Percentiles rank a stretch among this genome's conserved stretches.
Evolutionary conservation across 2,797 vertebrate genomes (phyloP).

Genomic region (Oreonectes daqikongensis): DNA sequence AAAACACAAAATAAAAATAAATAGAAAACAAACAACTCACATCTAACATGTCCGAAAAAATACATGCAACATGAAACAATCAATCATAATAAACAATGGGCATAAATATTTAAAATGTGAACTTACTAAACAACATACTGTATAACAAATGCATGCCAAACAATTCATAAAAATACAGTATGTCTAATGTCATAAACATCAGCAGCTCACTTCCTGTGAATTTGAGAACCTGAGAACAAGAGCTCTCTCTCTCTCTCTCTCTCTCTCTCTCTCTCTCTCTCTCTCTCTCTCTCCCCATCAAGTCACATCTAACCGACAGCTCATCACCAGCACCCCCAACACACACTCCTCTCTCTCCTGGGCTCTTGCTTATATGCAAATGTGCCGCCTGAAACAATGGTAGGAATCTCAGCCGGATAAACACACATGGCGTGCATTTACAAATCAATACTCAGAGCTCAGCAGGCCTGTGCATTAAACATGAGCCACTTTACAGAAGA

Average conservation of each 20-base stretch:
- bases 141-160: background rate
- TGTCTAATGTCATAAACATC: background rate
- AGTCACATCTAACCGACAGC: slow-evolving; percentile 29
- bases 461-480: slow-evolving; percentile 60
- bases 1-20: background rate
- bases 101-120: no score
- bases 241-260: background rate
- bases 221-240: no score
- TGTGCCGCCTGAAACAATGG: slow-evolving; percentile 57
- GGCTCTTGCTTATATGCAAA: slow-evolving; percentile 53
- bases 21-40: background rate
- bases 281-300: slow-evolving; percentile 13
- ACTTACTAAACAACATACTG: no score
- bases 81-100: background rate
- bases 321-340: slow-evolving; percentile 1
- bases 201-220: background rate
- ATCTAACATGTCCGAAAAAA: background rate
- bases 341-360: slow-evolving; percentile 1
- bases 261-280: slow-evolving; percentile 7
- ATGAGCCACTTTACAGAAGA: slow-evolving; percentile 51
- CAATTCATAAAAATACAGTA: background rate
- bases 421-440: slow-evolving; percentile 64
- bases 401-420: slow-evolving; percentile 50
- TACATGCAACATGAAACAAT: background rate
- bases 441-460: slow-evolving; percentile 63